Percentiles rank a stretch among this genome's conserved stretches.
These are phyloP conservation scores for Drosophila bocqueti DNA, from an alignment of 1,140 invertebrate genomes.

Conservation along the genomic window DNA sequence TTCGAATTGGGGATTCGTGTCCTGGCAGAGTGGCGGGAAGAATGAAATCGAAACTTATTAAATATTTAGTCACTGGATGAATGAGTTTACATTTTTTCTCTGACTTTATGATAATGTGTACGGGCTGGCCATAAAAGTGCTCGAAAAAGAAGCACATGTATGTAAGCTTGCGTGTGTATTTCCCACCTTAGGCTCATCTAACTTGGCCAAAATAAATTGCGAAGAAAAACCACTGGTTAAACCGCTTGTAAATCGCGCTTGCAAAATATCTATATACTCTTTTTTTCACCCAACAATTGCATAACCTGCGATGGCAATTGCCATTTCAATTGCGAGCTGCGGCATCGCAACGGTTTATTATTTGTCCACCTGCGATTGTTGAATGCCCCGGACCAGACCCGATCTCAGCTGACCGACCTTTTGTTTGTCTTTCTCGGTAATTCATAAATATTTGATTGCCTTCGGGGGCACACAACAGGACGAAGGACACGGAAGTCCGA, in stretches of 20 bases:
- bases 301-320: constrained; percentile 20
- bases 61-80: constrained; percentile 73
- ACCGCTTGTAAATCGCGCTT: constrained; percentile 3
- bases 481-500: constrained; percentile 37
- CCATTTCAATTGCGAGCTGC: constrained; percentile 1
- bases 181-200: constrained; percentile 4
- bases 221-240: constrained; percentile 17
- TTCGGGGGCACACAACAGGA: constrained; percentile 17
- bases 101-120: constrained; percentile 83
- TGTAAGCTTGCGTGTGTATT: neutral
- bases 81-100: constrained; percentile 78
- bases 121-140: constrained; percentile 13
- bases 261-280: constrained; percentile 5
- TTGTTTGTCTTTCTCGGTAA: constrained; percentile 51
- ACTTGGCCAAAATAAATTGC: neutral
- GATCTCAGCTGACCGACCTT: constrained; percentile 54
- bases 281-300: constrained; percentile 4
- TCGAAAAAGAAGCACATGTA: constrained; percentile 16
- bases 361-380: constrained; percentile 41
- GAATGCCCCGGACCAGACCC: constrained; percentile 3
- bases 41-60: constrained; percentile 84
- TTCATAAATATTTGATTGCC: constrained; percentile 66
- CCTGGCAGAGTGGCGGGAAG: neutral
- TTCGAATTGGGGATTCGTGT: constrained; percentile 54
- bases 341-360: constrained; percentile 18